These are phyloP conservation scores for Drosophila pseudoananassae DNA, from an alignment of 1,140 invertebrate genomes.

Conservation along the genomic window DNA sequence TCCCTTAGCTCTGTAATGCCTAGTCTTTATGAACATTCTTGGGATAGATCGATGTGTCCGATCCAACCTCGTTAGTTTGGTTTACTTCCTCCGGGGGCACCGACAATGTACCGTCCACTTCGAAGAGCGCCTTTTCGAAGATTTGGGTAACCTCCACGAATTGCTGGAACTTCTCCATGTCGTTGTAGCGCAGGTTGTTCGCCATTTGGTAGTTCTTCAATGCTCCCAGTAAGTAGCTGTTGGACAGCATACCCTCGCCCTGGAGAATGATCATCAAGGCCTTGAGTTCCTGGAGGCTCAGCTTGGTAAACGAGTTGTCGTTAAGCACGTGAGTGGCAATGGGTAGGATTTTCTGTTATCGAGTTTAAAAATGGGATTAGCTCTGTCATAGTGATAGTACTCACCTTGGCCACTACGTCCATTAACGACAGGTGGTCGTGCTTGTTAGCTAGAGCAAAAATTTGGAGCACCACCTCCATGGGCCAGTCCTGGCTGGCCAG, in stretches of 20 bases:
- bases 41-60: neutral
- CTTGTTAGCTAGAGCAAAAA: conserved; percentile 51
- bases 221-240: conserved; percentile 25
- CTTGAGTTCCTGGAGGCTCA: conserved; percentile 40
- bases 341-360: conserved; percentile 46
- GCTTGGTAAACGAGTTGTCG: conserved; percentile 38
- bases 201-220: conserved; percentile 47
- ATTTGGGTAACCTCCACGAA: conserved; percentile 50
- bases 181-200: conserved; percentile 40
- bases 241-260: conserved; percentile 9
- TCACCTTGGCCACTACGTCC: conserved; percentile 44
- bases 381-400: too few relatives aligned
- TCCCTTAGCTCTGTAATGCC: conserved; percentile 7
- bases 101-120: conserved; percentile 39
- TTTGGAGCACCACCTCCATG: conserved; percentile 37
- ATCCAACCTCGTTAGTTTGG: neutral
- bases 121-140: conserved; percentile 33
- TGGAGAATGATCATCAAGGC: conserved; percentile 40
- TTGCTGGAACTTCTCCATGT: conserved; percentile 49
- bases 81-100: neutral
- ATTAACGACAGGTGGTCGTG: conserved; percentile 21
- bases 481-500: conserved; percentile 45
- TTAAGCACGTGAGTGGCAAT: conserved; percentile 37
- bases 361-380: too few relatives aligned
- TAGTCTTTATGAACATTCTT: neutral